Evolutionary conservation across 2,888 invertebrate species (phyloP).

Genomic region (Heliconius aoede): DNA sequence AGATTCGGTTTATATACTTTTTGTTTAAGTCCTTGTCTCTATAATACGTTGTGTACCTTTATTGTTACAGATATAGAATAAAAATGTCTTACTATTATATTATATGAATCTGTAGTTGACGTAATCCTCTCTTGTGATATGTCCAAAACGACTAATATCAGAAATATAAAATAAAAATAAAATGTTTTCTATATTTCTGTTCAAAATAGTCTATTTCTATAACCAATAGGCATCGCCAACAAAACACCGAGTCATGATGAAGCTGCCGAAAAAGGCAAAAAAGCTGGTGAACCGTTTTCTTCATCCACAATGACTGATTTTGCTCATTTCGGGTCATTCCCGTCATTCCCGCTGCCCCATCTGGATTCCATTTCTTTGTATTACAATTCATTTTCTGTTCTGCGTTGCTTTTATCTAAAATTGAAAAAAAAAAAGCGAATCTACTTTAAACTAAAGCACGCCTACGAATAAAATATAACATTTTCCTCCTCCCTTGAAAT

Average conservation of each 20-base stretch:
- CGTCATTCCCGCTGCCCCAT: slow-evolving; percentile 41
- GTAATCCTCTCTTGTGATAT: too few species aligned
- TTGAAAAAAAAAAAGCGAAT: slow-evolving; percentile 28
- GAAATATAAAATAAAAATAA: neutral
- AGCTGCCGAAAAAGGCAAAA: slow-evolving; percentile 30
- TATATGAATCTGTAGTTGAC: too few species aligned
- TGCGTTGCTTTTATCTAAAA: slow-evolving; percentile 40
- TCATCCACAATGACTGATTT: slow-evolving; percentile 44
- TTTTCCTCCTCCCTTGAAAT: neutral
- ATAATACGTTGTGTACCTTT: neutral
- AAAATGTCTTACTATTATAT: too few species aligned
- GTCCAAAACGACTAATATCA: neutral
- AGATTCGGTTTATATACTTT: neutral
- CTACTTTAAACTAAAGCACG: slow-evolving; percentile 2
- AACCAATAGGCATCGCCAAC: slow-evolving; percentile 16
- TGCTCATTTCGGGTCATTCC: slow-evolving; percentile 41
- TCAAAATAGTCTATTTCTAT: slow-evolving; percentile 4
- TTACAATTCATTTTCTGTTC: slow-evolving; percentile 44
- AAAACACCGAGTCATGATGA: slow-evolving; percentile 39
- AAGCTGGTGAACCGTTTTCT: slow-evolving; percentile 32
- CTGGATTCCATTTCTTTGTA: slow-evolving; percentile 45
- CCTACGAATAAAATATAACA: neutral
- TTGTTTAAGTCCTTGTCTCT: too few species aligned
- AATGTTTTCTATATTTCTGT: neutral
- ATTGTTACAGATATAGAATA: too few species aligned